Percentiles rank a stretch among this genome's conserved stretches.
Evolutionary conservation across 2,113 vertebrate genomes (phyloP).

Genomic region (Tyto alba): DNA sequence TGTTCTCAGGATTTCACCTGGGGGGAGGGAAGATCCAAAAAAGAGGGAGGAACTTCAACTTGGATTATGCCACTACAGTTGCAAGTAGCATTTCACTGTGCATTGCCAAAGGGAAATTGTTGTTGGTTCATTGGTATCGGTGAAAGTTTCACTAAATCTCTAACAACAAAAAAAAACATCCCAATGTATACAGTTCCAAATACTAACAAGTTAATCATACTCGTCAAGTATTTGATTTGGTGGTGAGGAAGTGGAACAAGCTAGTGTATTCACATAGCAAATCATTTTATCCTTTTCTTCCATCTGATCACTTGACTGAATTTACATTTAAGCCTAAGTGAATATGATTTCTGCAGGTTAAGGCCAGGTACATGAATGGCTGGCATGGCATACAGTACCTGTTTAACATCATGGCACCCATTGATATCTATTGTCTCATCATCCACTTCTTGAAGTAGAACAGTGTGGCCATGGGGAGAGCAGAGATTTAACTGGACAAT

Average conservation of each 20-base stretch:
- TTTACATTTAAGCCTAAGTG: background rate
- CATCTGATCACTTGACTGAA: background rate
- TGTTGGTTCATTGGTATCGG: conserved; percentile 58
- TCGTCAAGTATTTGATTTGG: background rate
- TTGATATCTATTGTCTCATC: background rate
- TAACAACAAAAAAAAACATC: background rate
- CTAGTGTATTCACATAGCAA: background rate
- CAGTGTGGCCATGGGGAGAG: background rate
- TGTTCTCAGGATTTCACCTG: conserved; percentile 58
- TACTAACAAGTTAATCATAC: background rate
- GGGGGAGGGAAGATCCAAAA: conserved; percentile 64
- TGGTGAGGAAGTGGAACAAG: background rate
- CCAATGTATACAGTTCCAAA: background rate
- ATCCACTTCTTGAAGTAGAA: background rate
- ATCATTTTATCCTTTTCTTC: background rate
- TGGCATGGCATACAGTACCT: background rate
- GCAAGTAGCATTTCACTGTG: conserved; percentile 32
- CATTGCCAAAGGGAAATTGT: conserved; percentile 60
- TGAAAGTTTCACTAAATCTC: conserved; percentile 60
- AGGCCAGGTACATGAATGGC: background rate
- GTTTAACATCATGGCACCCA: background rate
- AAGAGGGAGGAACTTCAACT: conserved; percentile 53
- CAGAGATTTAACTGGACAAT: background rate
- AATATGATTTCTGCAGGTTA: background rate
- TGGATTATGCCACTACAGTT: conserved; percentile 49